Evolutionary conservation across 1,140 invertebrate species (phyloP), one percentile per base, ranked within the genome.

Genomic region (Conus ventricosus): DNA sequence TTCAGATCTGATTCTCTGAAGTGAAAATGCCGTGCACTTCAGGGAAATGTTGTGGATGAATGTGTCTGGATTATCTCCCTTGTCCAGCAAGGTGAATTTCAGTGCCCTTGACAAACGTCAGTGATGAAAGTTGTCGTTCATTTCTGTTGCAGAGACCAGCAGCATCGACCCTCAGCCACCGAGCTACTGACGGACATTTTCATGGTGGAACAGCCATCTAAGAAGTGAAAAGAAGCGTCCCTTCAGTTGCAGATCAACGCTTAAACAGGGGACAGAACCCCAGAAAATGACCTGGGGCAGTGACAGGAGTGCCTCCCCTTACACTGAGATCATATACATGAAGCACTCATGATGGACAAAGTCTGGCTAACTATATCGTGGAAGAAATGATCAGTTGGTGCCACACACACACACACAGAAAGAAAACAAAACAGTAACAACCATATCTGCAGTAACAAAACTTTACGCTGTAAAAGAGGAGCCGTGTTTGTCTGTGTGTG

Each of bases 171-270:
- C 15, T 91, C 91, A 85, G 94, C 94, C 8, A 86, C 90, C 17
- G 87, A 93, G 83, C 85, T 94, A 53, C 81, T 93, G 60, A 88
- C 89, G 17, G 91, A 93, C 88, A 20, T 85, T 6, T 93, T 93
- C 60, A 89, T 92, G 57, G 20, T 76, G 23, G 82, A 88, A 27
- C 83, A 71, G 63, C 57, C 81, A 11, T 78, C 71, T 17, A 87
- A 78, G 54, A 87, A 27, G 54, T 87, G 75, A 87, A 63, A 55
- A 11, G 11, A 10, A 25, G 10, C 13, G 10, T 78, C 1, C 6
- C 6, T 6, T 20, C 8, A 78, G 25, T 17, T 2, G 76, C 7
- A 39, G 27, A 39, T 78, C 25, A 39, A 27, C 76, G 7, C 57
- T 78, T 27, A 39, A 5, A 1, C 25, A 78, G 4, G 6, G 10